These are phyloP conservation scores for Triplophysa dalaica DNA, from an alignment of 2,113 vertebrate species.

Conservation along the genomic window DNA sequence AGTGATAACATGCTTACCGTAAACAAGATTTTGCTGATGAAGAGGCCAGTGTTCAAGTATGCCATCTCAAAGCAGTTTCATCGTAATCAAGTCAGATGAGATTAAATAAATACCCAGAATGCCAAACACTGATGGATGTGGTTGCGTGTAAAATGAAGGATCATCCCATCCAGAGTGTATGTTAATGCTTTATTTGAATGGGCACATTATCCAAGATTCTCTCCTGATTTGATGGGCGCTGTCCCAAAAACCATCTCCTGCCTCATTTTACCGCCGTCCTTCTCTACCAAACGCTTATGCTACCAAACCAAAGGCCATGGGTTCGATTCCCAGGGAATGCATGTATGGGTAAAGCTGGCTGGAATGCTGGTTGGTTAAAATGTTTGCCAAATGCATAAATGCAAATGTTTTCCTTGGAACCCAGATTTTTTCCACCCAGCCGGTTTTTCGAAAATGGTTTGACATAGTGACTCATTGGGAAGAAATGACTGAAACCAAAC, in stretches of 20 bases:
- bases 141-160: background rate
- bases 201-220: background rate
- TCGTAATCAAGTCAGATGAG: background rate
- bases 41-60: background rate
- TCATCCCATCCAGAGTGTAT: background rate
- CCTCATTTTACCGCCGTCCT: no score
- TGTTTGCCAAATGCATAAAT: no score
- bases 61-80: background rate
- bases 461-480: background rate
- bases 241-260: background rate
- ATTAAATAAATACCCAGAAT: background rate
- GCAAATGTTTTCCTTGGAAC: no score
- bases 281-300: no score
- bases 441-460: conserved; percentile 18
- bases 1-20: background rate
- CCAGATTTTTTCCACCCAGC: background rate
- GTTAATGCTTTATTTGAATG: conserved; percentile 8
- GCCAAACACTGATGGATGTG: background rate
- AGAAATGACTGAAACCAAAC: background rate
- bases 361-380: no score
- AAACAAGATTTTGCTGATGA: background rate
- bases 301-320: no score
- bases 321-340: no score
- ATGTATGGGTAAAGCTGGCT: no score
- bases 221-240: background rate